Evolutionary conservation across 2,797 vertebrate species (phyloP).

Genomic region (Apogon hyalosoma): DNA sequence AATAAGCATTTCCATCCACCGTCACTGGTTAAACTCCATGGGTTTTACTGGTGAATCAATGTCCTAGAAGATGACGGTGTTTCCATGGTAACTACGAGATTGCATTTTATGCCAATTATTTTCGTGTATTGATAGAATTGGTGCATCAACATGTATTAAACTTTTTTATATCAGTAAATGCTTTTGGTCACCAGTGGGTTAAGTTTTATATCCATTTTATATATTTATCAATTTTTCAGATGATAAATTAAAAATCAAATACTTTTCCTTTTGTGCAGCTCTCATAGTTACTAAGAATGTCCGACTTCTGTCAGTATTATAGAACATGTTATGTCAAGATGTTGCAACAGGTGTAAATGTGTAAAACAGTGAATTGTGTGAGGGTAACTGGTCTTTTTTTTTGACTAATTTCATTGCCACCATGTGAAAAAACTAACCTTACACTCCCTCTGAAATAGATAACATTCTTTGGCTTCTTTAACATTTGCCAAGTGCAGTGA

Average conservation of each 20-base stretch:
- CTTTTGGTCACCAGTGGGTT: no score
- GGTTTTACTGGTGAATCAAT: no score
- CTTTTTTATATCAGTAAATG: no score
- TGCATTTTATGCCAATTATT: no score
- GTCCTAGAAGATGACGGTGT: no score
- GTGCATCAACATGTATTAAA: no score
- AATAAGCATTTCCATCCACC: no score
- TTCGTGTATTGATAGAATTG: no score
- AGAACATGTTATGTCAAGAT: not conserved
- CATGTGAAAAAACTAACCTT: not conserved
- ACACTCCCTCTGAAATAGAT: slow-evolving; percentile 30
- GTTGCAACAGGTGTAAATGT: not conserved
- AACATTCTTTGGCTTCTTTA: slow-evolving; percentile 20
- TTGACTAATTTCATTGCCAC: slow-evolving; percentile 29
- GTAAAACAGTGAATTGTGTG: slow-evolving; percentile 1
- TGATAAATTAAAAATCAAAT: not conserved
- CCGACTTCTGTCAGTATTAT: no score
- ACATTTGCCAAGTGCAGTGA: slow-evolving; percentile 34
- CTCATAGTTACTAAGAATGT: no score
- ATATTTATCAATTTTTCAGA: not conserved
- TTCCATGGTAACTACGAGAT: no score
- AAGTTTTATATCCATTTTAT: not conserved
- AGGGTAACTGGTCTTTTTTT: not conserved
- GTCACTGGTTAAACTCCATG: no score
- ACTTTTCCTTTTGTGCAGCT: not conserved